Conservation (phyloP, 2,888 invertebrate species). For the Rhagophthalmus giganteus region DNA sequence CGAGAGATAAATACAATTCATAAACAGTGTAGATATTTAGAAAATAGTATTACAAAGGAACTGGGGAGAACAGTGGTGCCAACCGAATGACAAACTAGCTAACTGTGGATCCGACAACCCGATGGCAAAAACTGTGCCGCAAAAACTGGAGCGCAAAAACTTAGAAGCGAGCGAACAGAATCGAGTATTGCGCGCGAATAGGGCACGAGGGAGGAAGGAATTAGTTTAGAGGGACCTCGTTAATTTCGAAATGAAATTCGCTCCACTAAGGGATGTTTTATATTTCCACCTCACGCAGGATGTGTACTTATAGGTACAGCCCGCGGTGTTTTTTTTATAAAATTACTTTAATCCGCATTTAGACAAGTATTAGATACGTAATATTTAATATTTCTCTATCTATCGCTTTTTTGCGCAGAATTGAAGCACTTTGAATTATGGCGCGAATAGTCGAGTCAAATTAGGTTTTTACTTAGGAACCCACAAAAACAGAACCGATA, state of each 20-base stretch:
- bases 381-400: no score
- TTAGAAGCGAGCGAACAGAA: conserved; percentile 34
- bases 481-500: no score
- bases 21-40: conserved; percentile 35
- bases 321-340: no score
- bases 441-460: no score
- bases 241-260: conserved; percentile 11
- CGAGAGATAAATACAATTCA: conserved; percentile 27
- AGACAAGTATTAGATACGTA: no score
- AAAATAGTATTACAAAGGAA: conserved; percentile 33
- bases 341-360: no score
- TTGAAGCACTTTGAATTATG: no score
- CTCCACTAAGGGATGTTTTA: conserved; percentile 1
- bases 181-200: conserved; percentile 33
- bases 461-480: no score
- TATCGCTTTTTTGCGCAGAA: no score
- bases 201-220: conserved; percentile 34
- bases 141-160: conserved; percentile 51
- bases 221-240: conserved; percentile 37
- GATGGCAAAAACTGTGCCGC: conserved; percentile 43
- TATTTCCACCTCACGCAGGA: neutral
- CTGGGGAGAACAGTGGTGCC: conserved; percentile 47
- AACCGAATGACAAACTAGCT: conserved; percentile 57
- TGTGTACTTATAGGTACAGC: no score
- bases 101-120: conserved; percentile 58